Evolutionary conservation across 2,113 vertebrate genomes (phyloP).

Genomic region (Myiopsitta monachus): DNA sequence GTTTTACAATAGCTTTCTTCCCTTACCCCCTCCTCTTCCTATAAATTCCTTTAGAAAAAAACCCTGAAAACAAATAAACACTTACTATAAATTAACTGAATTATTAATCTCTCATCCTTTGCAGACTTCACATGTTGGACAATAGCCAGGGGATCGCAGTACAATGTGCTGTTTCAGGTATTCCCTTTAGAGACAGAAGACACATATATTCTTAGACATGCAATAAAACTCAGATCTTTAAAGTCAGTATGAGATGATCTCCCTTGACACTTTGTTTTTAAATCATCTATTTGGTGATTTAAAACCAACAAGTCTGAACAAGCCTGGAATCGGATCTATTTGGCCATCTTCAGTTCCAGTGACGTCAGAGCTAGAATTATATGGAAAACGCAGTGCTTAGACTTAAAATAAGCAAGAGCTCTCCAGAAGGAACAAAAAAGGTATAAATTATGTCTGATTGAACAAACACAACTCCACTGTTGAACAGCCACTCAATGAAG

Average conservation of each 20-base stretch:
- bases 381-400: neutral
- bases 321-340: neutral
- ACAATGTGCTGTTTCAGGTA: conserved; percentile 35
- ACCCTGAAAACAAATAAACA: neutral
- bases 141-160: conserved; percentile 43
- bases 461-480: conserved; percentile 91
- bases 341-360: conserved; percentile 7
- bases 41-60: conserved; percentile 33
- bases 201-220: conserved; percentile 31
- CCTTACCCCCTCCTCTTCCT: conserved; percentile 7
- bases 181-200: conserved; percentile 39
- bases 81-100: conserved; percentile 65
- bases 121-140: conserved; percentile 43
- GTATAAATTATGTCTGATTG: conserved; percentile 95
- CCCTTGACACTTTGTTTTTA: conserved; percentile 26
- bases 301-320: conserved; percentile 3
- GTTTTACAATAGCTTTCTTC: conserved; percentile 17
- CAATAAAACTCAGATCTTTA: conserved; percentile 32
- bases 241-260: conserved; percentile 16
- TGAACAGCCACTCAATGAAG: conserved; percentile 98
- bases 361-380: conserved; percentile 34
- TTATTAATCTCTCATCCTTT: conserved; percentile 63
- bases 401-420: conserved; percentile 71
- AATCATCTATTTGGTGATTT: conserved; percentile 22
- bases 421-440: conserved; percentile 74